A percentile compares a stretch with the other conserved stretches of the same genome.
phyloP scores from a whole-genome alignment of 1,140 invertebrate genomes.

The Rhopalosiphum maidis region DNA sequence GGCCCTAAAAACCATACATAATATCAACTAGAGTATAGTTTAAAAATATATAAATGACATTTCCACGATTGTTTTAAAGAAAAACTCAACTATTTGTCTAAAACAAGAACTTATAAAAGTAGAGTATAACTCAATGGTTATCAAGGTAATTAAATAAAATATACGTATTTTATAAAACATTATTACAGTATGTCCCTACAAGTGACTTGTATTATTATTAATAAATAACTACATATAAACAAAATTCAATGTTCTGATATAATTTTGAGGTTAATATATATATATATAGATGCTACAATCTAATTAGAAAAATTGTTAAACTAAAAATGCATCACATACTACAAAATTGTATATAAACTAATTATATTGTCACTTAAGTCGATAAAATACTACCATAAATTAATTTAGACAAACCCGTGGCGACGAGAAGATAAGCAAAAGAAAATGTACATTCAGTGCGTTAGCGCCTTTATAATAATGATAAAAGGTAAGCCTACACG shows the following conservation, averaged over 20 bases:
- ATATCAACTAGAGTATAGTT: neutral
- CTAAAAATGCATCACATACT: neutral
- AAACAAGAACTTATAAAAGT: neutral
- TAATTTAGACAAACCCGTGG: neutral
- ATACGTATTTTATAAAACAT: neutral
- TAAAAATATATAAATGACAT: neutral
- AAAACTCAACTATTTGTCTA: neutral
- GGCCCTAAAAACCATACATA: too few species aligned
- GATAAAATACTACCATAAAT: neutral
- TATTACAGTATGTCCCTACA: neutral
- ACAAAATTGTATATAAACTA: neutral
- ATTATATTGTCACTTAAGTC: neutral
- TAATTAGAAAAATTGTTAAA: neutral
- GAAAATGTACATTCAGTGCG: neutral
- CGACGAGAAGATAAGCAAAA: neutral
- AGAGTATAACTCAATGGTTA: neutral
- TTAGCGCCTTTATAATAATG: neutral
- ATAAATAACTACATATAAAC: neutral
- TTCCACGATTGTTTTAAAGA: neutral
- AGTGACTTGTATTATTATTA: neutral
- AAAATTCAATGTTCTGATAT: neutral
- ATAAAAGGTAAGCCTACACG: conserved; percentile 21
- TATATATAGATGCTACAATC: neutral
- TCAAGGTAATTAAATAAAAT: neutral
- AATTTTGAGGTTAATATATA: neutral